Evolutionary conservation across 1,140 invertebrate genomes (phyloP).

Genomic region (Drosophila truncata): DNA sequence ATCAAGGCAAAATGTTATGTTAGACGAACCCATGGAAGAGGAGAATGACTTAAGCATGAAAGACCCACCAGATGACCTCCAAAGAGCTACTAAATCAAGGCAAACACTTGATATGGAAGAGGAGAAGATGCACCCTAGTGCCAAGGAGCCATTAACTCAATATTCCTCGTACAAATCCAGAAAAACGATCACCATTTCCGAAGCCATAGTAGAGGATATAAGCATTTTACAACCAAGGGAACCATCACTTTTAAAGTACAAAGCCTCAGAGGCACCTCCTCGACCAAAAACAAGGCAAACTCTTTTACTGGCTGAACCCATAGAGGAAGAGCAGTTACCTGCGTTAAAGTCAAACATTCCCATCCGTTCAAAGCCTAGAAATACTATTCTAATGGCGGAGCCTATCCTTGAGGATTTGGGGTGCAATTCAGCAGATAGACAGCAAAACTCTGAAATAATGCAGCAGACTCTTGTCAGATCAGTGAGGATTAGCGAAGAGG

Average conservation of each 20-base stretch:
- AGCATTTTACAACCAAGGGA: background rate
- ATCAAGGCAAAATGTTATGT: constrained; percentile 15
- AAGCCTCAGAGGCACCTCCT: background rate
- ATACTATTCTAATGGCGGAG: background rate
- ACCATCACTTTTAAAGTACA: background rate
- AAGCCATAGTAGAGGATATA: constrained; percentile 6
- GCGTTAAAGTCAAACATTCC: background rate
- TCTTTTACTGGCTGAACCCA: background rate
- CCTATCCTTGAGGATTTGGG: background rate
- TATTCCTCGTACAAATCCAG: constrained; percentile 1
- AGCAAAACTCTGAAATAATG: background rate
- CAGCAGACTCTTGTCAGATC: background rate
- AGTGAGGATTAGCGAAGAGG: background rate
- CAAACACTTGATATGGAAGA: constrained; percentile 6
- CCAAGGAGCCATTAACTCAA: background rate
- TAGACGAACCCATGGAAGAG: constrained; percentile 19
- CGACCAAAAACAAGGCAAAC: background rate
- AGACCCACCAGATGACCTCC: background rate
- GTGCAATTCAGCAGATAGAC: background rate
- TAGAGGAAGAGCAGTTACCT: constrained; percentile 4
- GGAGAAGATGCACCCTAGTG: background rate
- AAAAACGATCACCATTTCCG: background rate
- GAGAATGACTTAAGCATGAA: background rate
- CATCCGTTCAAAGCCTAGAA: background rate
- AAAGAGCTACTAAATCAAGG: background rate